Evolutionary conservation across 2,113 vertebrate genomes (phyloP).

Genomic region (Beaufortia kweichowensis): DNA sequence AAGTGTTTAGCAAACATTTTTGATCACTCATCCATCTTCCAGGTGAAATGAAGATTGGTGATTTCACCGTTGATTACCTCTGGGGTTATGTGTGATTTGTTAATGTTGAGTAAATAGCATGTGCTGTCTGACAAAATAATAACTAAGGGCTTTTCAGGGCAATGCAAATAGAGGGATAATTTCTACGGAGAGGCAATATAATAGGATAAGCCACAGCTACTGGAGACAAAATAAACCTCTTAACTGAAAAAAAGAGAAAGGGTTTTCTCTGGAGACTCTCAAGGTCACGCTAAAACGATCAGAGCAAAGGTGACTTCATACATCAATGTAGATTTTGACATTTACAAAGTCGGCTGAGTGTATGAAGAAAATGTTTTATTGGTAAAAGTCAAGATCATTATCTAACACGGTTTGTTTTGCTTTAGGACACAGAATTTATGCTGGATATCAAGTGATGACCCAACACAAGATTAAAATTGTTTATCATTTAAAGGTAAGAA

Average conservation of each 20-base stretch:
- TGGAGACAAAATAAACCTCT: conserved; percentile 35
- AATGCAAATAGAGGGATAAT: conserved; percentile 68
- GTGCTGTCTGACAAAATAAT: conserved; percentile 60
- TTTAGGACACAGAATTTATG: background rate
- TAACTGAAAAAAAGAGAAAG: conserved; percentile 8
- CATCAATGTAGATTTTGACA: conserved; percentile 53
- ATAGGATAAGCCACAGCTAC: conserved; percentile 38
- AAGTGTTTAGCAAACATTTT: conserved; percentile 68
- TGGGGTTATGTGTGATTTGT: conserved; percentile 67
- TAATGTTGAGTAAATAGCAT: conserved; percentile 68
- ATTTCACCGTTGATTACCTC: conserved; percentile 75
- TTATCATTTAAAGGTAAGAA: too few relatives aligned
- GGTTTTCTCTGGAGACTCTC: background rate
- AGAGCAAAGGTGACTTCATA: conserved; percentile 55
- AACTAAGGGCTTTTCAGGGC: conserved; percentile 57
- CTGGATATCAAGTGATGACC: background rate
- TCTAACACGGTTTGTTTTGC: background rate
- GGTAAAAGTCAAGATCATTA: background rate
- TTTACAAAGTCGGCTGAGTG: conserved; percentile 40
- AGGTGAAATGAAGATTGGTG: conserved; percentile 61
- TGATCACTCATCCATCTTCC: conserved; percentile 70
- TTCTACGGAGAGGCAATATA: conserved; percentile 52
- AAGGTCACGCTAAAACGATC: conserved; percentile 46
- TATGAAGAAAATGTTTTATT: conserved; percentile 48
- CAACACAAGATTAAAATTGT: background rate